Percentiles rank a stretch among this genome's conserved stretches.
Evolutionary conservation across 2,113 vertebrate species (phyloP).

Genomic region (Scomber japonicus): DNA sequence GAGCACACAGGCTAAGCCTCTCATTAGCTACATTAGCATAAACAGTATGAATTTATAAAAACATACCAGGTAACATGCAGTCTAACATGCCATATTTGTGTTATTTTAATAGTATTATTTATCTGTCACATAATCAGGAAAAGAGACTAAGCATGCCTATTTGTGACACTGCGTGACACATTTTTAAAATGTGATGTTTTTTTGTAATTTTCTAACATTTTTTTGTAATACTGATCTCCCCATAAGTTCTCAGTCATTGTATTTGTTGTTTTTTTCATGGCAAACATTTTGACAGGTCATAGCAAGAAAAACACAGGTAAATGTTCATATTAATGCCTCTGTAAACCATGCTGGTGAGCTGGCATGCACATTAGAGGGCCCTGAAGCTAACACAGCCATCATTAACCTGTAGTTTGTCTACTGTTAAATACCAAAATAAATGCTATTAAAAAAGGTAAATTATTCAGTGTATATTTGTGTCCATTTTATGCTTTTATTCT

Average conservation of each 20-base stretch:
- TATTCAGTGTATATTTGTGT: background rate
- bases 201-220: too few species aligned
- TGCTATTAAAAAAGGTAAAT: background rate
- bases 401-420: background rate
- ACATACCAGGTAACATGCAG: too few species aligned
- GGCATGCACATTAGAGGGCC: background rate
- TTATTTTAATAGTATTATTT: too few species aligned
- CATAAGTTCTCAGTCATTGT: background rate
- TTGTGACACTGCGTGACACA: too few species aligned
- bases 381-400: background rate
- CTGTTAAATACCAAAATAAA: background rate
- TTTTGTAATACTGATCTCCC: too few species aligned
- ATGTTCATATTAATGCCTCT: background rate
- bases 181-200: too few species aligned
- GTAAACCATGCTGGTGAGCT: background rate
- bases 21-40: too few species aligned
- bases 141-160: too few species aligned
- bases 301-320: background rate
- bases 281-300: background rate
- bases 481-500: background rate
- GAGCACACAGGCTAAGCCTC: too few species aligned
- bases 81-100: too few species aligned
- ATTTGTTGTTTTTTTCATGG: background rate
- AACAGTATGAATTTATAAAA: too few species aligned
- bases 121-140: too few species aligned